phyloP scores from a whole-genome alignment of 2,888 invertebrate species.

The Eurytoma adleriae region DNA sequence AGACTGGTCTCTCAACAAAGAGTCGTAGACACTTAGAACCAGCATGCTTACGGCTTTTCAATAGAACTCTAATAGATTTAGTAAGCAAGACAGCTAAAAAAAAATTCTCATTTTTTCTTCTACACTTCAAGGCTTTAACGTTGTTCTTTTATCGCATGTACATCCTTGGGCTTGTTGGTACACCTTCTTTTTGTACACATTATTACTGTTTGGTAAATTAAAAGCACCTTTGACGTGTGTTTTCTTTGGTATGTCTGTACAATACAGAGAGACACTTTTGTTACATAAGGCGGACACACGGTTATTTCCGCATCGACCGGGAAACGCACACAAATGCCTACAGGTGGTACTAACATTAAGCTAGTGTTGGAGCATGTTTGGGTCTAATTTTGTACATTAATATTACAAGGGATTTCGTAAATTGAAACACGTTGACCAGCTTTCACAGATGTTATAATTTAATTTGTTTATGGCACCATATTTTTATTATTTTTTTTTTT shows the following conservation, averaged over 20 bases:
- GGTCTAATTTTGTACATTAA: too few relatives aligned
- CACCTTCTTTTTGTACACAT: neutral
- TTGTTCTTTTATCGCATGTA: slow-evolving; percentile 2
- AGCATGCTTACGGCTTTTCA: slow-evolving; percentile 43
- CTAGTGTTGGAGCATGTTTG: too few relatives aligned
- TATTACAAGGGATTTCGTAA: too few relatives aligned
- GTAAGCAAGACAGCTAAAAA: neutral
- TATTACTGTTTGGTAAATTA: too few relatives aligned
- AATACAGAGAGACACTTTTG: too few relatives aligned
- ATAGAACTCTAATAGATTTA: slow-evolving; percentile 23
- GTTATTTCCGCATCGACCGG: too few relatives aligned
- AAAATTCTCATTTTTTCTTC: neutral
- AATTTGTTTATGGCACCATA: slow-evolving; percentile 8
- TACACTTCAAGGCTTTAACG: slow-evolving; percentile 19
- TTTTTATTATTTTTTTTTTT: neutral
- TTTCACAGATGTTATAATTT: neutral
- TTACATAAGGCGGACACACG: too few relatives aligned
- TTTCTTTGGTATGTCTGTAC: too few relatives aligned
- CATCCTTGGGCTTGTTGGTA: neutral
- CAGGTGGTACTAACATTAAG: too few relatives aligned
- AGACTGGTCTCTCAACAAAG: slow-evolving; percentile 29
- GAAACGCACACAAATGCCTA: too few relatives aligned
- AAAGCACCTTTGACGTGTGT: too few relatives aligned
- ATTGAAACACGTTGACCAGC: too few relatives aligned
- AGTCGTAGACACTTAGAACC: slow-evolving; percentile 19